Conservation (phyloP, 2,797 vertebrate species). For the Champsocephalus esox region DNA sequence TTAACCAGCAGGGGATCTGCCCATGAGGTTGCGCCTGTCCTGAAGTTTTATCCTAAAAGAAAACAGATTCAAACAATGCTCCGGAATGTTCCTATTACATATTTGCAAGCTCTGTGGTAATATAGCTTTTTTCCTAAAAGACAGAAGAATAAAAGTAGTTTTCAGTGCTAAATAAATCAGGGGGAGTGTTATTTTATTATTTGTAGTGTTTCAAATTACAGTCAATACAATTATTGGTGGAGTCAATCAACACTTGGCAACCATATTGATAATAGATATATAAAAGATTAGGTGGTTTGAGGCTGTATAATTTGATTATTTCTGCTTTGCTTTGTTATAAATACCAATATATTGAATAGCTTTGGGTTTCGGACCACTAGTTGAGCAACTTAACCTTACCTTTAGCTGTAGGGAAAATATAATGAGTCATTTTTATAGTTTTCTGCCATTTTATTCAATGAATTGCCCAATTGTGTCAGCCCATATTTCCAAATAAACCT, state of each 20-base stretch:
- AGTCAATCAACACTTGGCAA: background rate
- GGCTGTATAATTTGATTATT: too few relatives aligned
- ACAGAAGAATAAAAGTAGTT: background rate
- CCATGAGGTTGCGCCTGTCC: conserved; percentile 21
- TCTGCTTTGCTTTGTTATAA: too few relatives aligned
- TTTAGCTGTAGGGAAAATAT: background rate
- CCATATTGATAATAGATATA: background rate
- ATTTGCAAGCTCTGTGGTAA: background rate
- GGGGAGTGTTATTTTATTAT: background rate
- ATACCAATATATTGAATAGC: too few relatives aligned
- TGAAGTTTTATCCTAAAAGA: conserved; percentile 35
- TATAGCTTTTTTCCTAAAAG: background rate
- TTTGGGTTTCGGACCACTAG: background rate
- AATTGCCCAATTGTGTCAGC: background rate
- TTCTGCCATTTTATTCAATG: background rate
- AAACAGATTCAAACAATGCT: conserved; percentile 21
- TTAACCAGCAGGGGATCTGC: conserved; percentile 42
- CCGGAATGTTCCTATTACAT: background rate
- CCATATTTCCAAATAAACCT: background rate
- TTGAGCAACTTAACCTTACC: background rate
- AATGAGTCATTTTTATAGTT: background rate
- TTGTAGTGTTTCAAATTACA: background rate
- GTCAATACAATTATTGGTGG: too few relatives aligned
- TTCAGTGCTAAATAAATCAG: background rate
- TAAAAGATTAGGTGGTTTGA: too few relatives aligned